Percentiles rank a stretch among this genome's conserved stretches.
phyloP scores from a whole-genome alignment of 1,140 invertebrate species.

The Meloidogyne hapla region DNA sequence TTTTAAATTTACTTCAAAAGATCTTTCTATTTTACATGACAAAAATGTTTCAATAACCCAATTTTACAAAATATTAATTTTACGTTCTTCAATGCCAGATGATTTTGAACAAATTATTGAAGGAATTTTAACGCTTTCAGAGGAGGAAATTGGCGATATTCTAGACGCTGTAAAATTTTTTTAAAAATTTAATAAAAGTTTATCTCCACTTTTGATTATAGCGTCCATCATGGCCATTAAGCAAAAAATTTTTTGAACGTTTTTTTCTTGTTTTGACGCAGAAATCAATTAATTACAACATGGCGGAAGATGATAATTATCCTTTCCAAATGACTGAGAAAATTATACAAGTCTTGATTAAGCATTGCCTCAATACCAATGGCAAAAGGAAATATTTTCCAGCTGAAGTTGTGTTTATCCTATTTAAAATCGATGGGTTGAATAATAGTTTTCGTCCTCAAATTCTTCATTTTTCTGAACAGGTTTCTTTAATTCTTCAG shows the following conservation, averaged over 20 bases:
- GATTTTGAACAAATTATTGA: not conserved
- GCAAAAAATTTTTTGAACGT: not conserved
- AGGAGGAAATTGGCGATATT: not conserved
- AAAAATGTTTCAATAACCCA: not conserved
- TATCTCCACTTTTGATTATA: not conserved
- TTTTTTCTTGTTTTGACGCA: not conserved
- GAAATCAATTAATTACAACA: not conserved
- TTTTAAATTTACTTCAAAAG: not conserved
- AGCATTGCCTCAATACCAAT: not conserved
- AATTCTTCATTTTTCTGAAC: not conserved
- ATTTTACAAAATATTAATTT: not conserved
- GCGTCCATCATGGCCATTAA: not conserved
- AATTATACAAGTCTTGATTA: not conserved
- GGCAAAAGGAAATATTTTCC: not conserved
- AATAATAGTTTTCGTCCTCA: not conserved
- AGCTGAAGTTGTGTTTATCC: not conserved
- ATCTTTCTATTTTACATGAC: not conserved
- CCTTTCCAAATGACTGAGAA: not conserved
- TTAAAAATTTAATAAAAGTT: not conserved
- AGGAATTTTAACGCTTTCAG: not conserved
- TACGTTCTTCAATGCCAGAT: not conserved
- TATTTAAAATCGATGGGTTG: slow-evolving; percentile 8
- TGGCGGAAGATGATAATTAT: not conserved
- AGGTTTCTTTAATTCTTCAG: not conserved
- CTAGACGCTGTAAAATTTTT: not conserved